These are phyloP conservation scores for Telmatochromis sp. DNA, from an alignment of 2,113 vertebrate genomes.

Conservation along the genomic window DNA sequence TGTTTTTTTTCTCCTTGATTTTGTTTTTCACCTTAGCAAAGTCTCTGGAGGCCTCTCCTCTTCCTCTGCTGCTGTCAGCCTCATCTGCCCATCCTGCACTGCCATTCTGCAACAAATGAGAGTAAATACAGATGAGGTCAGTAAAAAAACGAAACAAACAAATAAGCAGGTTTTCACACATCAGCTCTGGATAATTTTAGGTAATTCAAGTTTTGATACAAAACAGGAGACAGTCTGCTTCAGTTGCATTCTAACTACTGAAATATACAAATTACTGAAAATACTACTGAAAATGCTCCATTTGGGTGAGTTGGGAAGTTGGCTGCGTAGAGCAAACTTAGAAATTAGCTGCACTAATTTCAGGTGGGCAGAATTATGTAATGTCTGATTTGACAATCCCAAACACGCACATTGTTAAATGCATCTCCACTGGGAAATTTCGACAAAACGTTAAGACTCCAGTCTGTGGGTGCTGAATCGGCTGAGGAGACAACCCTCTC, in stretches of 20 bases:
- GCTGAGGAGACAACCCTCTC: not conserved
- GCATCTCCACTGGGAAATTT: not conserved
- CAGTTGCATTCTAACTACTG: not conserved
- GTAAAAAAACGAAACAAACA: not conserved
- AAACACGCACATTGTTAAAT: rapidly evolving
- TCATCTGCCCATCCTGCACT: slow-evolving; percentile 82
- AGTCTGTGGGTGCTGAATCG: not conserved
- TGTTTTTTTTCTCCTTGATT: not conserved
- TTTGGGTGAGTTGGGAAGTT: not conserved
- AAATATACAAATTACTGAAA: not conserved
- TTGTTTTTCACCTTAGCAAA: slow-evolving; percentile 85
- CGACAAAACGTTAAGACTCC: not conserved
- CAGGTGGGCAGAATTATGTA: not conserved
- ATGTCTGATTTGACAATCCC: not conserved
- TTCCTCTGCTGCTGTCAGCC: slow-evolving; percentile 78
- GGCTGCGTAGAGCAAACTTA: not conserved
- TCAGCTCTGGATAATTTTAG: rapidly evolving
- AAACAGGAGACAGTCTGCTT: not conserved
- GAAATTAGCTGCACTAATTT: not conserved
- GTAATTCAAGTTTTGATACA: not conserved
- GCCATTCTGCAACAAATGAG: slow-evolving; percentile 75
- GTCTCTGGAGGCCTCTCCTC: slow-evolving; percentile 91
- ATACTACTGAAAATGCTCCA: not conserved
- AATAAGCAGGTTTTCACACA: not conserved
- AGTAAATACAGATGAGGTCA: not conserved